These are phyloP conservation scores for Ophion slaviceki DNA, from an alignment of 2,888 invertebrate genomes.

Conservation along the genomic window DNA sequence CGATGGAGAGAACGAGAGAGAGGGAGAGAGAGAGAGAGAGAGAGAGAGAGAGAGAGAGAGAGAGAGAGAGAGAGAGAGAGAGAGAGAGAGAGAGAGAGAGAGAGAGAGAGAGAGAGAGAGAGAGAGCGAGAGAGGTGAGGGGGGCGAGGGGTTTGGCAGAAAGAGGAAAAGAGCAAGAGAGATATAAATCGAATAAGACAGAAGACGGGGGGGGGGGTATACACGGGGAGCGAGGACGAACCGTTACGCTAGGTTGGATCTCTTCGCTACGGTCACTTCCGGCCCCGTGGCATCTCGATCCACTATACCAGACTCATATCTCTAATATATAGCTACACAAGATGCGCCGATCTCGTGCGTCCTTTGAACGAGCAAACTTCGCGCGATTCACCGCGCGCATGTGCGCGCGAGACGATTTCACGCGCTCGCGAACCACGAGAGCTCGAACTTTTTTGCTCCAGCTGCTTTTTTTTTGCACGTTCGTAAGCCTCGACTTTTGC, in stretches of 20 bases:
- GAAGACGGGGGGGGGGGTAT: slow-evolving; percentile 30
- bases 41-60: slow-evolving; percentile 36
- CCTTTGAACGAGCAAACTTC: slow-evolving; percentile 15
- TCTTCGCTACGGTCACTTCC: slow-evolving; percentile 67
- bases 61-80: too few species aligned
- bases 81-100: too few species aligned
- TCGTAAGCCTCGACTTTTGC: not conserved
- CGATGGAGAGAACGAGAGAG: slow-evolving; percentile 32
- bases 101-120: slow-evolving; percentile 34
- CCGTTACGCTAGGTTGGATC: slow-evolving; percentile 69
- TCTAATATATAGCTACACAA: slow-evolving; percentile 23
- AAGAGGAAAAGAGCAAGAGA: slow-evolving; percentile 5
- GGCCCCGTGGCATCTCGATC: slow-evolving; percentile 68
- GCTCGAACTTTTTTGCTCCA: not conserved
- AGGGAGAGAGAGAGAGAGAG: slow-evolving; percentile 12
- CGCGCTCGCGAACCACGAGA: not conserved
- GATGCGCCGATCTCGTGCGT: slow-evolving; percentile 37
- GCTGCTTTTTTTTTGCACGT: slow-evolving; percentile 19
- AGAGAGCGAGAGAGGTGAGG: not conserved
- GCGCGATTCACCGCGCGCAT: not conserved
- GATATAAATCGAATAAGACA: slow-evolving; percentile 29
- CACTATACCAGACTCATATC: slow-evolving; percentile 10
- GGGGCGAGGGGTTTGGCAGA: slow-evolving; percentile 18
- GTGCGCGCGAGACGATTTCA: not conserved
- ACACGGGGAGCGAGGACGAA: slow-evolving; percentile 59